Conservation (phyloP, 2,113 vertebrate species). For the Mus spicilegus region DNA sequence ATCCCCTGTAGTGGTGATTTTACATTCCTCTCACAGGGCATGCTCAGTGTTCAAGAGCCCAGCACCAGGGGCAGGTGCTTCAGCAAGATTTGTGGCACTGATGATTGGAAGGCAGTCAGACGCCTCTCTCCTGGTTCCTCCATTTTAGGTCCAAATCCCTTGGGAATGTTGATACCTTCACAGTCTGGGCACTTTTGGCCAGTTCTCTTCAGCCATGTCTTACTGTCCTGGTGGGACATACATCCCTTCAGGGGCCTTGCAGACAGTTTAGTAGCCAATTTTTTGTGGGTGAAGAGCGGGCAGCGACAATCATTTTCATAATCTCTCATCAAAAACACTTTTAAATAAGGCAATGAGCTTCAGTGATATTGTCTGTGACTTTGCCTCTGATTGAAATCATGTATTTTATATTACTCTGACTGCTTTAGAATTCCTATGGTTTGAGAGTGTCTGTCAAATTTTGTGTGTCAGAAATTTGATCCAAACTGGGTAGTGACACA, state of each 20-base stretch:
- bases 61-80: background rate
- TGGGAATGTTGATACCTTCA: background rate
- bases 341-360: constrained; percentile 13
- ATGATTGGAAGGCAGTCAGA: background rate
- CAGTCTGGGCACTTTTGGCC: background rate
- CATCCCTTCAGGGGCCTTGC: background rate
- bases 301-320: constrained; percentile 16
- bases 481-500: background rate
- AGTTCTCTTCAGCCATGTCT: background rate
- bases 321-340: constrained; percentile 27
- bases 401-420: background rate
- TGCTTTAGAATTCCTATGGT: background rate
- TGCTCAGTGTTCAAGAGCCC: background rate
- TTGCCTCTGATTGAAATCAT: constrained; percentile 38
- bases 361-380: background rate
- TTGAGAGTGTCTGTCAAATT: background rate
- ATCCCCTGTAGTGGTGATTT: background rate
- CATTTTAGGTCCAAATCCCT: background rate
- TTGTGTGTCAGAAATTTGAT: background rate
- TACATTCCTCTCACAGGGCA: background rate
- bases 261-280: constrained; percentile 3
- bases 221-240: background rate
- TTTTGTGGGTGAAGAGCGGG: background rate
- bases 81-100: background rate
- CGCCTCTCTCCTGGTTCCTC: background rate